phyloP scores from a whole-genome alignment of 2,888 invertebrate genomes.

The Graphium colonna region DNA sequence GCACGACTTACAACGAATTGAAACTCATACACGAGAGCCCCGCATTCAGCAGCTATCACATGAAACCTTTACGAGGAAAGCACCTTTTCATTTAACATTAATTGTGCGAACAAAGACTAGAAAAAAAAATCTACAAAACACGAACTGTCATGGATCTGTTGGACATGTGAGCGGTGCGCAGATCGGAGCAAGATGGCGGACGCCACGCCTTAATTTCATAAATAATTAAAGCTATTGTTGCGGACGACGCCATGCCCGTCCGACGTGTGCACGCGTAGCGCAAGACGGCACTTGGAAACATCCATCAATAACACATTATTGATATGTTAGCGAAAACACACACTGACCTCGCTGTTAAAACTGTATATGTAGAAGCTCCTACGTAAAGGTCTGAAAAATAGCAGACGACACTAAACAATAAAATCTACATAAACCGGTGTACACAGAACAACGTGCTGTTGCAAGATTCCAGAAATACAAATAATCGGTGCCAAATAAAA shows the following conservation, averaged over 20 bases:
- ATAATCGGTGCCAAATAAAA: slow-evolving; percentile 29
- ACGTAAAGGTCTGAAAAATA: slow-evolving; percentile 20
- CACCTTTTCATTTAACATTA: slow-evolving; percentile 62
- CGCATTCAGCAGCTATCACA: slow-evolving; percentile 61
- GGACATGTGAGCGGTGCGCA: slow-evolving; percentile 26
- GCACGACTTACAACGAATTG: slow-evolving; percentile 47
- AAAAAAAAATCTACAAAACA: slow-evolving; percentile 58
- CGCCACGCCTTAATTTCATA: slow-evolving; percentile 38
- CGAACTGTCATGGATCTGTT: slow-evolving; percentile 60
- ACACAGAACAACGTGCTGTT: slow-evolving; percentile 14
- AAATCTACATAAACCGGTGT: slow-evolving; percentile 4
- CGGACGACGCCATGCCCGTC: slow-evolving; percentile 43
- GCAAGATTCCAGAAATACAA: slow-evolving; percentile 3
- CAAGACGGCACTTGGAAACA: neutral
- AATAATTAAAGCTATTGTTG: slow-evolving; percentile 63
- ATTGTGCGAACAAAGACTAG: slow-evolving; percentile 77
- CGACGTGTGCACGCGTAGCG: slow-evolving; percentile 21
- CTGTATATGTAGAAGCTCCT: slow-evolving; percentile 22
- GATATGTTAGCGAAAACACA: slow-evolving; percentile 38
- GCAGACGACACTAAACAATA: slow-evolving; percentile 15
- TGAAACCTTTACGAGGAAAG: slow-evolving; percentile 66
- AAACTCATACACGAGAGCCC: slow-evolving; percentile 49
- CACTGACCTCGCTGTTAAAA: slow-evolving; percentile 11
- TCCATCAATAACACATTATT: slow-evolving; percentile 25
- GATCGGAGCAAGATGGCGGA: slow-evolving; percentile 31